These are phyloP conservation scores for Neomicropteryx cornuta DNA, from an alignment of 1,140 invertebrate genomes.

Conservation along the genomic window DNA sequence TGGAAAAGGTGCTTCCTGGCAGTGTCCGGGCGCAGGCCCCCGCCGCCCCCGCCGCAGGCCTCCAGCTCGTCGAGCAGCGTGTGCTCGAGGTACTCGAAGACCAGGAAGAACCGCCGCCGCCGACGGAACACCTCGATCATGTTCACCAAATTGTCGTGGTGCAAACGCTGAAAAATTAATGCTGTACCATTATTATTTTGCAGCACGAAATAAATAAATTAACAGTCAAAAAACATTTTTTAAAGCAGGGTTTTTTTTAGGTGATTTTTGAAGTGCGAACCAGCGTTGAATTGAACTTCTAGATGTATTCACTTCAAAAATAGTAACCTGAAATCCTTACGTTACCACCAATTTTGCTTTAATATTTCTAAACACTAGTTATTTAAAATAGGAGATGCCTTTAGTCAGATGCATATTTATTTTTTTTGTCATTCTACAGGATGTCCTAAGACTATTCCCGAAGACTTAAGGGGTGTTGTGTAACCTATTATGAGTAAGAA, in stretches of 20 bases:
- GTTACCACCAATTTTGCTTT: no score
- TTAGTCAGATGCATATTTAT: no score
- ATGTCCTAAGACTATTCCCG: no score
- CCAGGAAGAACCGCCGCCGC: conserved; percentile 72
- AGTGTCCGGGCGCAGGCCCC: conserved; percentile 60
- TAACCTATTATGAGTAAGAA: no score
- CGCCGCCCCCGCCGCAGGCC: conserved; percentile 42
- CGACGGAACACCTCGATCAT: conserved; percentile 81
- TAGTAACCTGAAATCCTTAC: neutral
- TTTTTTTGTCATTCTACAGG: no score
- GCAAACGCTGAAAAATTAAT: conserved; percentile 55
- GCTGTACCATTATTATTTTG: conserved; percentile 1
- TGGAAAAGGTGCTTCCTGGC: conserved; percentile 70
- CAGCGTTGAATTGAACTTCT: neutral
- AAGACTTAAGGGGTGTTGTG: no score
- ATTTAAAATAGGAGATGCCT: no score
- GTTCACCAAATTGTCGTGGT: conserved; percentile 80
- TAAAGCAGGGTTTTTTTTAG: no score
- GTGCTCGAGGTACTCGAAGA: conserved; percentile 82
- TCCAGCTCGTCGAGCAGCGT: conserved; percentile 80
- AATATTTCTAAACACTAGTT: no score
- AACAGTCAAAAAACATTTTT: no score
- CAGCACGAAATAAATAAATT: neutral
- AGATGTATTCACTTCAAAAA: neutral
- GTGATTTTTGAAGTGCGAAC: no score